Evolutionary conservation across 1,140 invertebrate species (phyloP).

Genomic region (Cydia splendana): DNA sequence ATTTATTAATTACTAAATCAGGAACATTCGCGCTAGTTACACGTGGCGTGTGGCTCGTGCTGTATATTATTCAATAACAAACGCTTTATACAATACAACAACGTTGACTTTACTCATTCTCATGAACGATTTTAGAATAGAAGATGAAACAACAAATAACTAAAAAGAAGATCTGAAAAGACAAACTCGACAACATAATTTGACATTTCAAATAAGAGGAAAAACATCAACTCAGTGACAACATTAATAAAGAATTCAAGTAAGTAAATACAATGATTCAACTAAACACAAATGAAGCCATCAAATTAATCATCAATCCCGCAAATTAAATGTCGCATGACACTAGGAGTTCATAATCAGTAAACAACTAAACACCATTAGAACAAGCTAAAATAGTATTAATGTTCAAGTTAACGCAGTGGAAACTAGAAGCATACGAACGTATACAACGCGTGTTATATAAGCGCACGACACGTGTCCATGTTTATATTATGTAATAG

Average conservation of each 20-base stretch:
- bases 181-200: no score
- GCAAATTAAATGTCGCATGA: background rate
- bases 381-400: background rate
- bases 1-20: background rate
- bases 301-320: slow-evolving; percentile 15
- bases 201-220: no score
- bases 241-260: background rate
- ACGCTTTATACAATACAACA: background rate
- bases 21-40: background rate
- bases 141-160: background rate
- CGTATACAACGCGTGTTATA: slow-evolving; percentile 44
- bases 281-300: background rate
- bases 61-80: background rate
- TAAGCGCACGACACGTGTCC: slow-evolving; percentile 51
- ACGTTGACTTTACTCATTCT: background rate
- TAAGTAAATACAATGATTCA: background rate
- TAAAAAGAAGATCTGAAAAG: no score
- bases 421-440: slow-evolving; percentile 8
- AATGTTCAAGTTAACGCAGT: slow-evolving; percentile 17
- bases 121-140: no score
- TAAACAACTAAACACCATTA: background rate
- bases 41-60: slow-evolving; percentile 8
- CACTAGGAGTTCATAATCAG: slow-evolving; percentile 22
- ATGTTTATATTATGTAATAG: slow-evolving; percentile 54
- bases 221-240: background rate